Evolutionary conservation across 64 coral and sea anemone genomes (phyloP).

Genomic region (Cladopsammia gracilis): DNA sequence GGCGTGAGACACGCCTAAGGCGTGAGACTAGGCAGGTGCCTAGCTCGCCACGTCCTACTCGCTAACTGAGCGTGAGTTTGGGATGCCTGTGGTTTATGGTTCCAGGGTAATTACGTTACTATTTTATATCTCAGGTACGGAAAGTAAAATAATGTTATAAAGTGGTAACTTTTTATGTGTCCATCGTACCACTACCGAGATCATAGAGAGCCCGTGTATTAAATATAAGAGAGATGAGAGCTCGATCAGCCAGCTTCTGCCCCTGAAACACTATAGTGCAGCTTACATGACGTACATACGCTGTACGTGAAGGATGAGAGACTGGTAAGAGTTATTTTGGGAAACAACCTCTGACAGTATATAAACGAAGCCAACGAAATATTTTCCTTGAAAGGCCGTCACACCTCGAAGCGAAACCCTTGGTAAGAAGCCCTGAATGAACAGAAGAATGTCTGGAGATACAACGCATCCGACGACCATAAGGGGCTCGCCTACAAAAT

Average conservation of each 20-base stretch:
- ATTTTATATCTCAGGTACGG: no score
- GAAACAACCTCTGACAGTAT: constrained; percentile 6
- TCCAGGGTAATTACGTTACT: no score
- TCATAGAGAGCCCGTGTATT: no score
- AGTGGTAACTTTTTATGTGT: no score
- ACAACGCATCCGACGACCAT: constrained; percentile 91
- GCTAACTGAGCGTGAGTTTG: no score
- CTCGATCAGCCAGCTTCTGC: not conserved
- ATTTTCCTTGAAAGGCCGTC: not conserved
- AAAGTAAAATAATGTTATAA: no score
- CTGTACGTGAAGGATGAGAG: not conserved
- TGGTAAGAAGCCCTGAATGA: not conserved
- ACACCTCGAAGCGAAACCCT: not conserved
- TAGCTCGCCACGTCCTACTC: no score
- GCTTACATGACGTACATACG: not conserved
- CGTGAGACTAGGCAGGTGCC: no score
- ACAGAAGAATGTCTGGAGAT: constrained; percentile 80
- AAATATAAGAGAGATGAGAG: no score
- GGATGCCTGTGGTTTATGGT: no score
- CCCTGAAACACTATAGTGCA: not conserved
- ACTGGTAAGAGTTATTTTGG: constrained; percentile 40
- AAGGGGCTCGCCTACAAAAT: constrained; percentile 95
- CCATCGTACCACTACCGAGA: no score
- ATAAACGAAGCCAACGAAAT: not conserved
- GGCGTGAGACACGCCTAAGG: no score